These are phyloP conservation scores for Glomeris maerens DNA, from an alignment of 1,140 invertebrate species.

Conservation along the genomic window DNA sequence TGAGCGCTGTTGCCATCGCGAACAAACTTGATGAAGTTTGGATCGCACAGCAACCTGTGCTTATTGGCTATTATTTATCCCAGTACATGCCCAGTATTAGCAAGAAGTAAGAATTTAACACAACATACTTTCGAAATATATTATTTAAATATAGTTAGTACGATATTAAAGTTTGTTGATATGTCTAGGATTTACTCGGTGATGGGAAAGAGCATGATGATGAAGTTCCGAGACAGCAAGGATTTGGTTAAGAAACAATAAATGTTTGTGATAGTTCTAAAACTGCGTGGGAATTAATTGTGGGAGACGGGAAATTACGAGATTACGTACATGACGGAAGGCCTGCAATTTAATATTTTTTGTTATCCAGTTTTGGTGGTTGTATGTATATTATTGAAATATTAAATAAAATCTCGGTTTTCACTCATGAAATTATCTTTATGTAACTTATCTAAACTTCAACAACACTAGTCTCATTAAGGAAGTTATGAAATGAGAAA, in stretches of 20 bases:
- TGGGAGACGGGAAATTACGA: too few species aligned
- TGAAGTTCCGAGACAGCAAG: neutral
- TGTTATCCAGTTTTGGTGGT: too few species aligned
- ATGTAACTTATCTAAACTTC: too few species aligned
- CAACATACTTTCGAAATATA: neutral
- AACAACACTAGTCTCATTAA: too few species aligned
- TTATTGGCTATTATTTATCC: constrained; percentile 45
- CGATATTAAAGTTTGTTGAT: neutral
- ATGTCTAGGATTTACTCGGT: neutral
- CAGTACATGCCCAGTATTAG: constrained; percentile 48
- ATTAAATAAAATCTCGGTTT: too few species aligned
- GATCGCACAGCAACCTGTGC: constrained; percentile 48
- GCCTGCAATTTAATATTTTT: too few species aligned
- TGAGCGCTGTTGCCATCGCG: constrained; percentile 56
- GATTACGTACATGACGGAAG: too few species aligned
- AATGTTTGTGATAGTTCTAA: too few species aligned
- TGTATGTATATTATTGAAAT: too few species aligned
- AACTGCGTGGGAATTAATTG: too few species aligned
- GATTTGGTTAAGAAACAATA: neutral
- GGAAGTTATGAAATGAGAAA: too few species aligned
- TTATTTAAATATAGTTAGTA: neutral
- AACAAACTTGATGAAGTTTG: constrained; percentile 61
- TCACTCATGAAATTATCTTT: too few species aligned
- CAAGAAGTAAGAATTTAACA: constrained; percentile 33
- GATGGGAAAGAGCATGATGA: neutral